Base-by-base conservation (phyloP, 35 echinoderm and acorn worm genomes). In the Apostichopus japonicus region DNA sequence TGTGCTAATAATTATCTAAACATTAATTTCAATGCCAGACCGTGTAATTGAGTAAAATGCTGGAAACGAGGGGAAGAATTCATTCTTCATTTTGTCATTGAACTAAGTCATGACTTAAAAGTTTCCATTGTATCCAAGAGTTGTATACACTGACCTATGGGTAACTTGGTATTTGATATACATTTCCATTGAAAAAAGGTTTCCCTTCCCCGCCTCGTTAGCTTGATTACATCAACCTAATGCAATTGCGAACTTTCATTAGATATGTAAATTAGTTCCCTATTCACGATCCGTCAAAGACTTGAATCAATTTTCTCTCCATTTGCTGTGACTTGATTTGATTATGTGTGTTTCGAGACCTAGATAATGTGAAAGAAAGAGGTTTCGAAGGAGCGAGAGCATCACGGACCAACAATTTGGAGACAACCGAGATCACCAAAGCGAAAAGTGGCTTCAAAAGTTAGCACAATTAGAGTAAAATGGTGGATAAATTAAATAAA, bases 261-360 rank as follows among this genome's bases (percentile, higher is more conserved):
- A 83, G 79, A 54, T 83, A 83, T 83, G 79, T 83, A 83, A 83
- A 83, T 83, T 83, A 83, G 79, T 54, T 55, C 33, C 79, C 79
- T 83, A 54, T 83, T 83, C 79, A 83, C 79, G 51, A 83, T 44
- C 44, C 79, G 54, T 83, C 79, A 83, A 54, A 54, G 44, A 9
- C 10, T 15, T 83, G 79, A 83, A 83, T 83, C 79, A 83, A 83
- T 83, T 83, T 44, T 83, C 79, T 83, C 15, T 15, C 79, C 79
- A 55, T 55, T 83, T 83, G 33, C 54, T 55, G 6, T 55, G 54
- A 55, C 54, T 13, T 19, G 23, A 83, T 83, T 83, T 83, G 79
- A 83, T 83, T 83, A 83, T 53, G 33, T 14, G 14, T 54, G 79
- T 83, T 54, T 44, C 7, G 79, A 83, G 79, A 54, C 44, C 79